Base-by-base conservation (phyloP, 2,797 vertebrate genomes). In the Arnoldichthys spilopterus region DNA sequence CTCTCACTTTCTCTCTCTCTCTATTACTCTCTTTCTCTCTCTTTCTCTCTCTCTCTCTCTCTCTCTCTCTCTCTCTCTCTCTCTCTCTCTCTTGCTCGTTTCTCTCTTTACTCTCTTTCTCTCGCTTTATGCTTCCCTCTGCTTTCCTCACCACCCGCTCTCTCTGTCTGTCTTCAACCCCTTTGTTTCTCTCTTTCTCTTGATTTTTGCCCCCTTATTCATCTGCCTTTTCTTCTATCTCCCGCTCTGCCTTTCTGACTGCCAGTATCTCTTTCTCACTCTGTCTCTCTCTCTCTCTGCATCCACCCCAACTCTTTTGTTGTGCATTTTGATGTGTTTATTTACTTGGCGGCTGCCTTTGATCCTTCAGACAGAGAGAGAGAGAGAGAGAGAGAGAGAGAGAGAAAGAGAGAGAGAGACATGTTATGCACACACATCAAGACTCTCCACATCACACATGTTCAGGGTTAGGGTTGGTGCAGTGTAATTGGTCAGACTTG, bases 251-350 rank as follows among this genome's bases (percentile, higher is more conserved):
- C 26, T 68, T 22, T 84, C 89, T 90, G 83, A 66, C 1, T 68
- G 70, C 28, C 69, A 34, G 18, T 66, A 69, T 58, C 74, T 76
- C 26, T 76, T 62, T 72, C 64, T 79, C 68, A 37, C 20, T 53
- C 28, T 34, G 28, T 47, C 47, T 75, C 61, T 85, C 88, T 89
- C 85, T 66, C 0, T 59, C 63, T 56, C 81, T 28, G 13, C 32
- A 62, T 58, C 79, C 56, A 18, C 18, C 18, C 34, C 53, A 3
- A 26, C 80, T 89, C 77, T 85, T 89, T 88, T 89, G 85, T 87
- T 82, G 83, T 85, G 76, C 81, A 89, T 89, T 92, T 90, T 90
- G 87, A 92, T 90, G 87, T 92, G 88, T 92, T 91, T 92, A 91
- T 93, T 92, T 90, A 87, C 85, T 74, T 26, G 2, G 49, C 51